phyloP scores from a whole-genome alignment of 1,140 invertebrate genomes.

The Linepithema humile region DNA sequence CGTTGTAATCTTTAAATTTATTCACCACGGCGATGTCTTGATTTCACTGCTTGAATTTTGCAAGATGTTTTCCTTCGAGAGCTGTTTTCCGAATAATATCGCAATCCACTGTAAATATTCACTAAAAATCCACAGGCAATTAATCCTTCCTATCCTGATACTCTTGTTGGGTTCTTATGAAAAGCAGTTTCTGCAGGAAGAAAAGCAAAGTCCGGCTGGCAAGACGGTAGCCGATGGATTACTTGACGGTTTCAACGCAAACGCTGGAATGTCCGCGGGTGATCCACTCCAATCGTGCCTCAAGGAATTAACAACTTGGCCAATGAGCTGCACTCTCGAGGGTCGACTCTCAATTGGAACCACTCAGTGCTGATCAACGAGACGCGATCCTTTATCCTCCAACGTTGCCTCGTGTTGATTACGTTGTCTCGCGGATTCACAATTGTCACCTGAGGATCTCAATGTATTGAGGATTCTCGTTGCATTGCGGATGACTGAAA shows the following conservation, averaged over 20 bases:
- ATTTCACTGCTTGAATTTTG: not conserved
- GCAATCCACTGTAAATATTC: not conserved
- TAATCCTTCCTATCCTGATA: not conserved
- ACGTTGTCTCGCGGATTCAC: constrained; percentile 36
- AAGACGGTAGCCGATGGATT: constrained; percentile 50
- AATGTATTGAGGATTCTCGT: not conserved
- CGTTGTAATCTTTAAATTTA: not conserved
- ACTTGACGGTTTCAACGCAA: constrained; percentile 62
- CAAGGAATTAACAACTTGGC: constrained; percentile 77
- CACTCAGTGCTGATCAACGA: constrained; percentile 75
- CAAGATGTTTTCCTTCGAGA: not conserved
- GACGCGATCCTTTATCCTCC: constrained; percentile 68
- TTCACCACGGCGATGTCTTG: not conserved
- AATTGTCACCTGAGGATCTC: constrained; percentile 15
- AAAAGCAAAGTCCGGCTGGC: not conserved
- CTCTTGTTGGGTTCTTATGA: not conserved
- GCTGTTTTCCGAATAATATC: not conserved
- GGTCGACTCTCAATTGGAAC: constrained; percentile 77
- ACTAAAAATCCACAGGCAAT: not conserved
- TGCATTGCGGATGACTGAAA: not conserved
- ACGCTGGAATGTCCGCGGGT: constrained; percentile 60
- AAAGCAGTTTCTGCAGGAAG: not conserved
- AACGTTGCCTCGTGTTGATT: constrained; percentile 49
- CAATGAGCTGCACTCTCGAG: constrained; percentile 73
- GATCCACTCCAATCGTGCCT: constrained; percentile 69